These are phyloP conservation scores for Pseudococcus longispinus DNA, from an alignment of 2,888 invertebrate species.

Conservation along the genomic window DNA sequence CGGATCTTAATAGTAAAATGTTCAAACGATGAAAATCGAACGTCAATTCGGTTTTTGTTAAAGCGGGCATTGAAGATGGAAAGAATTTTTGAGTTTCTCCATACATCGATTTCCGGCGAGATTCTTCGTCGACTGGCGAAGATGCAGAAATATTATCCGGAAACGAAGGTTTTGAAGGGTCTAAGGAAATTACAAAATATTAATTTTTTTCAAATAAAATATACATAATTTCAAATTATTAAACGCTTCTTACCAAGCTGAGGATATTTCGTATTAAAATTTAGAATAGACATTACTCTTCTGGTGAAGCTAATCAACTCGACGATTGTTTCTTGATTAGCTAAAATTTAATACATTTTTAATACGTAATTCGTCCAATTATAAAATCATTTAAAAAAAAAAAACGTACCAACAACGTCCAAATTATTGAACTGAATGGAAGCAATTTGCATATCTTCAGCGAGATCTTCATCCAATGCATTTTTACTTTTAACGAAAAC, in stretches of 20 bases:
- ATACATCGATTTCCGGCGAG: neutral
- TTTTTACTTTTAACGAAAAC: slow-evolving; percentile 72
- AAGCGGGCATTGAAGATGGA: neutral
- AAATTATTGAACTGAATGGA: slow-evolving; percentile 92
- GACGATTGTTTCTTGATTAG: slow-evolving; percentile 94
- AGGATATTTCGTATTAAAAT: slow-evolving; percentile 58
- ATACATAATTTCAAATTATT: neutral
- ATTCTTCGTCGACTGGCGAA: slow-evolving; percentile 18
- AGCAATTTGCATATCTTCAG: slow-evolving; percentile 71
- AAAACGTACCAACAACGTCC: slow-evolving; percentile 81
- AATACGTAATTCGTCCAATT: too few species aligned
- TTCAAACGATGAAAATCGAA: slow-evolving; percentile 94
- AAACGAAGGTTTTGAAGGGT: neutral
- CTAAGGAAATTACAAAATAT: neutral
- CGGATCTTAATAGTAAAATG: slow-evolving; percentile 82
- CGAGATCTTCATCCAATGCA: slow-evolving; percentile 62
- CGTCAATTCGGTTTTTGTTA: slow-evolving; percentile 75
- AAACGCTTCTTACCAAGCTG: slow-evolving; percentile 40
- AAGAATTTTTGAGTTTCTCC: neutral
- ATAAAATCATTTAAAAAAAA: neutral
- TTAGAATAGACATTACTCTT: slow-evolving; percentile 69
- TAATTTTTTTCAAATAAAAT: neutral
- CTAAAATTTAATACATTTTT: slow-evolving; percentile 64
- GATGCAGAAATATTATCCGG: neutral
- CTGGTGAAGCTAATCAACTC: slow-evolving; percentile 89